Percentiles rank a stretch among this genome's conserved stretches.
phyloP scores from a whole-genome alignment of 2,113 vertebrate species.

The Datnioides undecimradiatus region DNA sequence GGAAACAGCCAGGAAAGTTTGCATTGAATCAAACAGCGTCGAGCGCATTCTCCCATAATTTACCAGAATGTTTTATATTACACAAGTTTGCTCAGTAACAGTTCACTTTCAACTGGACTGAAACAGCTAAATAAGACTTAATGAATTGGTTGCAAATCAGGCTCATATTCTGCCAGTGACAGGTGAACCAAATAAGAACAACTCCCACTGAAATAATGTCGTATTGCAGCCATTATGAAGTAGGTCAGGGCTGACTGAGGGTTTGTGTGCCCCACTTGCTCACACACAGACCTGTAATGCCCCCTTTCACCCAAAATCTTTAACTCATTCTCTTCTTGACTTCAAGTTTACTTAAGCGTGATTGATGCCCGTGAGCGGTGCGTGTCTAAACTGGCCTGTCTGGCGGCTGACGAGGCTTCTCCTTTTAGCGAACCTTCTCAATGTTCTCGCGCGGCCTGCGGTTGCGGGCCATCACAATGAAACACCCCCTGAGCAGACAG shows the following conservation, averaged over 20 bases:
- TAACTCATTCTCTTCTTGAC: constrained; percentile 39
- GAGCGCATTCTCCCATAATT: constrained; percentile 9
- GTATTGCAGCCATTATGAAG: constrained; percentile 20
- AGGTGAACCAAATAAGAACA: background rate
- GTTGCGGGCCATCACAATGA: constrained; percentile 33
- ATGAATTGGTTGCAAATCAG: constrained; percentile 22
- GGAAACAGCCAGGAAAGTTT: constrained; percentile 53
- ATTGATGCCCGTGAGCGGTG: constrained; percentile 36
- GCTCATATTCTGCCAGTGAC: background rate
- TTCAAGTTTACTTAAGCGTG: constrained; percentile 59
- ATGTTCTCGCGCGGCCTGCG: constrained; percentile 1
- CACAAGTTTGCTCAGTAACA: background rate
- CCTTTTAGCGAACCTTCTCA: background rate
- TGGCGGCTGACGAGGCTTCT: constrained; percentile 2
- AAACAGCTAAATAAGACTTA: constrained; percentile 17
- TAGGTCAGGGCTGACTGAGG: constrained; percentile 25
- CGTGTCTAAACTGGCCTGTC: constrained; percentile 48
- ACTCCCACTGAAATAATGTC: constrained; percentile 6
- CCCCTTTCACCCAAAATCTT: constrained; percentile 24
- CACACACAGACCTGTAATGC: constrained; percentile 15
- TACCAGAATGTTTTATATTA: constrained; percentile 37
- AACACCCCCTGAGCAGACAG: constrained; percentile 18
- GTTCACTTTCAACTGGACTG: constrained; percentile 11
- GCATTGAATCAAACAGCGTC: constrained; percentile 31
- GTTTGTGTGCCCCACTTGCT: constrained; percentile 13